Percentiles rank a stretch among this genome's conserved stretches.
phyloP scores from a whole-genome alignment of 2,797 vertebrate species.

The Holocentrus rufus region DNA sequence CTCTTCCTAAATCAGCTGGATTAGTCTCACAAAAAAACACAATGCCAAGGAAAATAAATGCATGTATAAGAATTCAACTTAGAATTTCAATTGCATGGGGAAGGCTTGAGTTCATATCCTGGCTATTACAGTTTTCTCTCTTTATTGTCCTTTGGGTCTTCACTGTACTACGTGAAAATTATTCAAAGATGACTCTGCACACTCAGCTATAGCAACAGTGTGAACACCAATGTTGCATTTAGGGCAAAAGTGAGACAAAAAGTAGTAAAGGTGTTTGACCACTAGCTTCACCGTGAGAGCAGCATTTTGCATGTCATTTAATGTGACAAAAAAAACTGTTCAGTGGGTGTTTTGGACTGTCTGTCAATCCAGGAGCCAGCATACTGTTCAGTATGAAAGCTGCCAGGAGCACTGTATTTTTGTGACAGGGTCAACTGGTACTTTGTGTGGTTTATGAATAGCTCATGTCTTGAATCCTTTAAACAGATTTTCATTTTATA shows the following conservation, averaged over 20 bases:
- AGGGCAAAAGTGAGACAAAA: slow-evolving; percentile 6
- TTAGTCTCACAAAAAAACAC: slow-evolving; percentile 24
- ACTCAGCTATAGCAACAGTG: slow-evolving; percentile 8
- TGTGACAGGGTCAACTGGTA: slow-evolving; percentile 34
- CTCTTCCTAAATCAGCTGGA: slow-evolving; percentile 21
- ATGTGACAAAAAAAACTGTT: slow-evolving; percentile 5
- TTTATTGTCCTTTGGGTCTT: slow-evolving; percentile 23
- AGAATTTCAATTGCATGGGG: slow-evolving; percentile 12
- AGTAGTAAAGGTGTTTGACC: not conserved
- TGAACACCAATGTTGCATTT: not conserved
- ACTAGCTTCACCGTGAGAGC: not conserved
- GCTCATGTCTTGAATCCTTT: slow-evolving; percentile 11
- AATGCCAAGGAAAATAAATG: slow-evolving; percentile 53
- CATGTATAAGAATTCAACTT: not conserved
- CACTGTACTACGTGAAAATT: slow-evolving; percentile 40
- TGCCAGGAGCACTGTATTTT: slow-evolving; percentile 31
- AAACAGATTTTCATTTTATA: slow-evolving; percentile 12
- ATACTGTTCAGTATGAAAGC: slow-evolving; percentile 11
- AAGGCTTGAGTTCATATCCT: not conserved
- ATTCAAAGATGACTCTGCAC: slow-evolving; percentile 22
- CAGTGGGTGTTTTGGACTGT: not conserved
- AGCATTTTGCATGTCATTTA: slow-evolving; percentile 19
- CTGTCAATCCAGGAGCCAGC: slow-evolving; percentile 10
- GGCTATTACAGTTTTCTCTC: slow-evolving; percentile 15
- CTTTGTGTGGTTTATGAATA: slow-evolving; percentile 37